These are phyloP conservation scores for Tamandua tetradactyla DNA, from an alignment of 2,797 vertebrate species.

Conservation along the genomic window DNA sequence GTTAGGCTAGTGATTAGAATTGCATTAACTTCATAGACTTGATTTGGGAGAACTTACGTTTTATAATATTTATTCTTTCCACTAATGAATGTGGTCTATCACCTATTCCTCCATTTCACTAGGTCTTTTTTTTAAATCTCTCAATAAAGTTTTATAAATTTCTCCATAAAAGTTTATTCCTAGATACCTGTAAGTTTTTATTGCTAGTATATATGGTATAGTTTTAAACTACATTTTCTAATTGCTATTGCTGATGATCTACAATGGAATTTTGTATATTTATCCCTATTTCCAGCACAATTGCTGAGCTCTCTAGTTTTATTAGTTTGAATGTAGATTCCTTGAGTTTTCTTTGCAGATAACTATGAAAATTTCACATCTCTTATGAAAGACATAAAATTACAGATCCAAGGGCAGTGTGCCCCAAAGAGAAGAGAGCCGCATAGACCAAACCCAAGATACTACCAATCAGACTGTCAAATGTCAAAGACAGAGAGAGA, in stretches of 20 bases:
- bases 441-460: too few relatives aligned
- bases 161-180: slow-evolving; percentile 59
- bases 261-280: background rate
- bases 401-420: too few relatives aligned
- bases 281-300: background rate
- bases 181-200: slow-evolving; percentile 39
- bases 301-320: background rate
- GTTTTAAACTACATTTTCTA: slow-evolving; percentile 48
- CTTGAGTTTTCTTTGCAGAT: background rate
- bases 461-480: too few relatives aligned
- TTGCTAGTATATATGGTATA: background rate
- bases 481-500: too few relatives aligned
- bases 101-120: background rate
- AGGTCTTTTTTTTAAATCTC: slow-evolving; percentile 42
- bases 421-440: too few relatives aligned
- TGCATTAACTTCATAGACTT: background rate
- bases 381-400: too few relatives aligned
- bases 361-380: too few relatives aligned
- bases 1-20: background rate
- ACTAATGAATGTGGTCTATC: background rate
- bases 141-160: slow-evolving; percentile 54
- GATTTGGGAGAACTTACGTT: slow-evolving; percentile 36
- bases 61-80: slow-evolving; percentile 45
- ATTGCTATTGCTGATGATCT: background rate
- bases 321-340: background rate